A percentile compares a stretch with the other conserved stretches of the same genome.
Evolutionary conservation across 2,797 vertebrate species (phyloP).

Genomic region (Siniperca obscura): DNA sequence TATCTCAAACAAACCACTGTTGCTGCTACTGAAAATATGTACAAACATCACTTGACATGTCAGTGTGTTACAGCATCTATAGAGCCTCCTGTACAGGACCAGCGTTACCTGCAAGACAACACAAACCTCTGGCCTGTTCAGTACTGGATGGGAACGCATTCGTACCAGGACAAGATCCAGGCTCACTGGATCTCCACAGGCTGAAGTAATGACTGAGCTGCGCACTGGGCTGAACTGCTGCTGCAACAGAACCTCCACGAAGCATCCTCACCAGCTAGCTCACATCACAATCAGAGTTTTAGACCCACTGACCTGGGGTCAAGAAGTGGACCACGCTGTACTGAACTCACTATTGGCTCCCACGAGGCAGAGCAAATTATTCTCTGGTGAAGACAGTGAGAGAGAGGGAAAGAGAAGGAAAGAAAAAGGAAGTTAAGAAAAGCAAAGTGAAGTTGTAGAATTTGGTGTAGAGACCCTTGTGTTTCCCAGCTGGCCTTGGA

Average conservation of each 20-base stretch:
- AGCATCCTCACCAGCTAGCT: slow-evolving; percentile 42
- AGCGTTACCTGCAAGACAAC: slow-evolving; percentile 5
- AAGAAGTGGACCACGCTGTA: slow-evolving; percentile 31
- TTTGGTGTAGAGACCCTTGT: slow-evolving; percentile 1
- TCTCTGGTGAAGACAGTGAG: background rate
- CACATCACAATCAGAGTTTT: slow-evolving; percentile 50
- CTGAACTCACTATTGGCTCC: slow-evolving; percentile 18
- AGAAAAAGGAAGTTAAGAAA: slow-evolving; percentile 10
- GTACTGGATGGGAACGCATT: slow-evolving; percentile 10
- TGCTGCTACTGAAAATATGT: background rate
- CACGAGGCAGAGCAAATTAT: slow-evolving; percentile 17
- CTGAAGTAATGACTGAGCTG: slow-evolving; percentile 1
- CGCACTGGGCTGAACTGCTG: background rate
- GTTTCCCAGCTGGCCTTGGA: slow-evolving; percentile 7
- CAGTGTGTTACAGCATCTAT: background rate
- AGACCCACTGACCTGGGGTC: slow-evolving; percentile 51
- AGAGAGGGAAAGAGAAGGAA: background rate
- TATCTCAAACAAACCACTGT: background rate
- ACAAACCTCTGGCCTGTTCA: slow-evolving; percentile 8
- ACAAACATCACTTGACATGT: background rate
- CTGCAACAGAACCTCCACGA: slow-evolving; percentile 10
- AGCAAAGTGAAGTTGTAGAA: slow-evolving; percentile 3
- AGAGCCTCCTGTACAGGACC: background rate
- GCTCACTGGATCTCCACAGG: slow-evolving; percentile 19
- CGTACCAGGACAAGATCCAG: slow-evolving; percentile 18